Percentiles rank a stretch among this genome's conserved stretches.
phyloP scores from a whole-genome alignment of 2,113 vertebrate species.

The Myiozetetes cayanensis region DNA sequence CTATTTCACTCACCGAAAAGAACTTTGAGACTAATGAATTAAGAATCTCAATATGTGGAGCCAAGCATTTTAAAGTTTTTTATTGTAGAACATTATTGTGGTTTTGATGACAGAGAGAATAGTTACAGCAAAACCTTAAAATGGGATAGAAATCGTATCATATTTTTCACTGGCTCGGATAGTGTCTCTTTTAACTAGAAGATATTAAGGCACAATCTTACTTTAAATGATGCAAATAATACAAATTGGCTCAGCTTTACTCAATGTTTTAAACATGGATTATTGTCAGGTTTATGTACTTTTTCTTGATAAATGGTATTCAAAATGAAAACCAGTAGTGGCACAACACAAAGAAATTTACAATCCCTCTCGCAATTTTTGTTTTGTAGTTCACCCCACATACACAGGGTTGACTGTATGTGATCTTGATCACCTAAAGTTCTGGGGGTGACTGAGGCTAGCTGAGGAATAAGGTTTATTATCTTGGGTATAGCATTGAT shows the following conservation, averaged over 20 bases:
- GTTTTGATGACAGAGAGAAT: not conserved
- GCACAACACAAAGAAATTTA: not conserved
- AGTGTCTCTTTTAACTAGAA: not conserved
- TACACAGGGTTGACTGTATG: not conserved
- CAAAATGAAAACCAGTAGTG: not conserved
- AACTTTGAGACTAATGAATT: not conserved
- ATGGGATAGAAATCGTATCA: not conserved
- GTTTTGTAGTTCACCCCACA: not conserved
- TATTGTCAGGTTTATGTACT: not conserved
- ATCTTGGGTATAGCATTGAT: not conserved
- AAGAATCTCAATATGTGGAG: not conserved
- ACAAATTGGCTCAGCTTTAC: not conserved
- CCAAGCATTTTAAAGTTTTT: not conserved
- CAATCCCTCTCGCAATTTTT: not conserved
- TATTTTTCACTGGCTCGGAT: not conserved
- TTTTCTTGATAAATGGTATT: not conserved
- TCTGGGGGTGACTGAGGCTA: not conserved
- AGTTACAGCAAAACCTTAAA: not conserved
- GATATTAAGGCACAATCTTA: not conserved
- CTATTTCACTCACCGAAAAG: not conserved
- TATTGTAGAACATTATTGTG: not conserved
- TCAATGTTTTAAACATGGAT: not conserved
- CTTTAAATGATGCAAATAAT: not conserved
- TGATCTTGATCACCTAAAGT: not conserved
- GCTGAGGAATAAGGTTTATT: not conserved